Evolutionary conservation across 1,140 invertebrate species (phyloP).

Genomic region (Uloborus diversus): DNA sequence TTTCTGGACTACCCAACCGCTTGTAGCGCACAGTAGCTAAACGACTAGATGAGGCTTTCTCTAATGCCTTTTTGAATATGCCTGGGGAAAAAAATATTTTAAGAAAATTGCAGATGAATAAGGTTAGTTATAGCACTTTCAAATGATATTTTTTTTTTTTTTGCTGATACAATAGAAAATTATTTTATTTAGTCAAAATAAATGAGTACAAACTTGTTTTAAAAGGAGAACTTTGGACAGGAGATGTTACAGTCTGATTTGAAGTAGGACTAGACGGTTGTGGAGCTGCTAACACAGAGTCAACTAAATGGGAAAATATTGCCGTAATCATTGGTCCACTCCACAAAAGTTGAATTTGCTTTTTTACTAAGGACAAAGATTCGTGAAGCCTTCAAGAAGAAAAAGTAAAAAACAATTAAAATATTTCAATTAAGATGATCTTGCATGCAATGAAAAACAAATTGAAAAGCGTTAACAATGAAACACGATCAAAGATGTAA

Average conservation of each 20-base stretch:
- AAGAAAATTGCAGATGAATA: not conserved
- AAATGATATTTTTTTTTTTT: not conserved
- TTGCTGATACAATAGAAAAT: not conserved
- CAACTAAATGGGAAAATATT: conserved; percentile 67
- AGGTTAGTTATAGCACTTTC: not conserved
- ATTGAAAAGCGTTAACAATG: not conserved
- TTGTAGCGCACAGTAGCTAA: conserved; percentile 36
- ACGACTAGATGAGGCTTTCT: conserved; percentile 63
- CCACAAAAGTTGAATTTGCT: conserved; percentile 88
- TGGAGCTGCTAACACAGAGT: conserved; percentile 26
- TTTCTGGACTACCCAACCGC: conserved; percentile 81
- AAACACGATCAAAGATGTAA: not conserved
- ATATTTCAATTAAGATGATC: no score
- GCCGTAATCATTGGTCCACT: conserved; percentile 73
- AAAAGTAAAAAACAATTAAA: no score
- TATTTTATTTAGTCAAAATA: not conserved
- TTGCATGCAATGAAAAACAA: not conserved
- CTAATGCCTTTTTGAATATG: conserved; percentile 65
- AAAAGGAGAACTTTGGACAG: conserved; percentile 39
- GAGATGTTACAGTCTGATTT: conserved; percentile 36
- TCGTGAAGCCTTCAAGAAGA: conserved; percentile 88
- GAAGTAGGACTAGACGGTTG: conserved; percentile 39
- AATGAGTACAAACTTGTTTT: conserved; percentile 26
- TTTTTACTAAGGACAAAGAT: conserved; percentile 80
- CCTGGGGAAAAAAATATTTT: conserved; percentile 57